Conservation (phyloP, 2,888 invertebrate species). For the Tiliacea aurago region DNA sequence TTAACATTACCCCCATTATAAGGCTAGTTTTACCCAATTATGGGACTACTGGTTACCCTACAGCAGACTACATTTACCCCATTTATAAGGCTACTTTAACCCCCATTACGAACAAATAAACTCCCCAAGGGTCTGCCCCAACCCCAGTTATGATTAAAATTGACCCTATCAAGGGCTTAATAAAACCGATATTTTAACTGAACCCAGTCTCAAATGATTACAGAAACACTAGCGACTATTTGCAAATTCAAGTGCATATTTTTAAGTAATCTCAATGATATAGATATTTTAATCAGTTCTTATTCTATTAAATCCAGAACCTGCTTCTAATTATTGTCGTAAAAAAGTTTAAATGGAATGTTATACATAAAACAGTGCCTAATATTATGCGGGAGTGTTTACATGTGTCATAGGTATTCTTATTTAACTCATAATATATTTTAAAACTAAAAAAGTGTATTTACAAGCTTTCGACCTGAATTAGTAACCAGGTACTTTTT, state of each 20-base stretch:
- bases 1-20: not conserved
- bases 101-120: slow-evolving; percentile 1
- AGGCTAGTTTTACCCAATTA: not conserved
- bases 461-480: slow-evolving; percentile 56
- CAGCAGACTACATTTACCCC: not conserved
- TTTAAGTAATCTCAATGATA: not conserved
- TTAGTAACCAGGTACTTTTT: slow-evolving; percentile 49
- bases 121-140: not conserved
- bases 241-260: not conserved
- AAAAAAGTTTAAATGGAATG: slow-evolving; percentile 56
- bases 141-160: slow-evolving; percentile 11
- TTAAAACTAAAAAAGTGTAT: slow-evolving; percentile 54
- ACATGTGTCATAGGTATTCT: slow-evolving; percentile 40
- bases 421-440: slow-evolving; percentile 40
- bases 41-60: not conserved
- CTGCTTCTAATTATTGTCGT: slow-evolving; percentile 36
- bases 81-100: not conserved
- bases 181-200: not conserved
- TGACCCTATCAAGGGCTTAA: not conserved
- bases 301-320: slow-evolving; percentile 23
- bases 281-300: slow-evolving; percentile 3
- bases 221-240: slow-evolving; percentile 10
- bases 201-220: slow-evolving; percentile 20
- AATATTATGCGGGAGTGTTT: slow-evolving; percentile 63
- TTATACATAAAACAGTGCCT: slow-evolving; percentile 60